Conservation (phyloP, 2,113 vertebrate genomes). For the Stictonetta naevosa region DNA sequence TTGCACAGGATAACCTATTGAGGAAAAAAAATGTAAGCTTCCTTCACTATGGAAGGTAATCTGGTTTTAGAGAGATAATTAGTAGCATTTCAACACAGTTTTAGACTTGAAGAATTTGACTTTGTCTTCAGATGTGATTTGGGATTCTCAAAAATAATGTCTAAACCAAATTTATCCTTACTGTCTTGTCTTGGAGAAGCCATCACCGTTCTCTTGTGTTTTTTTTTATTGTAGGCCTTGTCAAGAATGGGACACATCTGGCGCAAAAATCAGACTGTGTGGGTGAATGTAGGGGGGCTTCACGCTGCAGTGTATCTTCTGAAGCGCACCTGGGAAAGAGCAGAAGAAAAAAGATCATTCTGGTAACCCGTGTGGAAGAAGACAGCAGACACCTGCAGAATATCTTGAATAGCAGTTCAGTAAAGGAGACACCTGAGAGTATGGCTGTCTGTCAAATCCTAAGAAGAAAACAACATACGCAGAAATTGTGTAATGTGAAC, state of each 20-base stretch:
- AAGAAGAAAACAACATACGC: too few relatives aligned
- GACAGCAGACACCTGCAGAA: background rate
- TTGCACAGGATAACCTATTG: background rate
- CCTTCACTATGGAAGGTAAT: background rate
- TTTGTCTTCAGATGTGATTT: background rate
- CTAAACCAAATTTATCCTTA: background rate
- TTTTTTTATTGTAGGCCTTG: conserved; percentile 81
- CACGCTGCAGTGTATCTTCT: conserved; percentile 95
- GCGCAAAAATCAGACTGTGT: conserved; percentile 89
- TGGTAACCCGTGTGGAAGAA: background rate
- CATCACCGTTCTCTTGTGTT: background rate
- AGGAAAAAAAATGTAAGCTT: background rate
- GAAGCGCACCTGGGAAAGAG: conserved; percentile 83
- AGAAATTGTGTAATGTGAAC: background rate
- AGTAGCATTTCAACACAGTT: background rate
- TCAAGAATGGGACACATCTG: conserved; percentile 90
- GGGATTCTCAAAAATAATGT: background rate
- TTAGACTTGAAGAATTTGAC: background rate
- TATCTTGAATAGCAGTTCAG: background rate
- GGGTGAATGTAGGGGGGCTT: conserved; percentile 96
- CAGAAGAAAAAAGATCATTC: conserved; percentile 44
- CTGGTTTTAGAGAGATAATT: background rate
- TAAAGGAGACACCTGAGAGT: background rate
- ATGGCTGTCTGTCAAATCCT: background rate
- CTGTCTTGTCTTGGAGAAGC: background rate